Percentiles rank a stretch among this genome's conserved stretches.
Conservation (phyloP, 1,140 invertebrate genomes). For the Mercenaria mercenaria region DNA sequence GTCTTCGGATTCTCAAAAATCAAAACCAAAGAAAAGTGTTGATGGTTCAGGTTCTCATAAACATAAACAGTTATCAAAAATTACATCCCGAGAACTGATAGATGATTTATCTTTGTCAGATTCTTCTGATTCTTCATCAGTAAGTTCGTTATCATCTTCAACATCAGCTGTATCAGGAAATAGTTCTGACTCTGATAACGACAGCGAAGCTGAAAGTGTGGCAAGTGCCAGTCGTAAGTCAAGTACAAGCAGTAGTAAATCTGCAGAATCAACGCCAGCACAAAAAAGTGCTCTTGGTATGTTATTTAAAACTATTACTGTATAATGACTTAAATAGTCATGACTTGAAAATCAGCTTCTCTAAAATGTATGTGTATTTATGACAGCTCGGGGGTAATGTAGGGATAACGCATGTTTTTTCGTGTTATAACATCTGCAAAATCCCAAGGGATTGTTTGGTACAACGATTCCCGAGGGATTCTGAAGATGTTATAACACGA, state of each 20-base stretch:
- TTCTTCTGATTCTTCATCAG: constrained; percentile 27
- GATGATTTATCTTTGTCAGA: constrained; percentile 57
- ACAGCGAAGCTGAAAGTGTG: constrained; percentile 32
- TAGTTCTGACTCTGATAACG: constrained; percentile 18
- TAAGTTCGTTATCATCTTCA: constrained; percentile 2
- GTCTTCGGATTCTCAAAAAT: background rate
- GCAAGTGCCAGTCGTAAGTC: constrained; percentile 20
- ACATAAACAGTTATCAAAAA: constrained; percentile 43
- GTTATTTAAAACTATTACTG: no score
- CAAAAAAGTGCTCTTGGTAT: constrained; percentile 50
- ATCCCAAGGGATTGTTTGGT: no score
- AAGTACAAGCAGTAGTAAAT: constrained; percentile 32
- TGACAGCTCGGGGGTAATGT: no score
- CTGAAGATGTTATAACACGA: no score
- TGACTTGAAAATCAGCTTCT: no score
- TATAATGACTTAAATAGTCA: no score
- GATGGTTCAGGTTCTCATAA: background rate
- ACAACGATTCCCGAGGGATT: no score
- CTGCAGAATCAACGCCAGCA: constrained; percentile 22
- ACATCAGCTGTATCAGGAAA: background rate
- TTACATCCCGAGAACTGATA: constrained; percentile 46
- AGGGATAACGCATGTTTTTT: no score
- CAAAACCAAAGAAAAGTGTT: constrained; percentile 34
- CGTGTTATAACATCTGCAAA: no score
- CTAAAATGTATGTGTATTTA: no score